Evolutionary conservation across 2,113 vertebrate species (phyloP), one percentile per base, ranked within the genome.

Genomic region (Leucopsar rothschildi): DNA sequence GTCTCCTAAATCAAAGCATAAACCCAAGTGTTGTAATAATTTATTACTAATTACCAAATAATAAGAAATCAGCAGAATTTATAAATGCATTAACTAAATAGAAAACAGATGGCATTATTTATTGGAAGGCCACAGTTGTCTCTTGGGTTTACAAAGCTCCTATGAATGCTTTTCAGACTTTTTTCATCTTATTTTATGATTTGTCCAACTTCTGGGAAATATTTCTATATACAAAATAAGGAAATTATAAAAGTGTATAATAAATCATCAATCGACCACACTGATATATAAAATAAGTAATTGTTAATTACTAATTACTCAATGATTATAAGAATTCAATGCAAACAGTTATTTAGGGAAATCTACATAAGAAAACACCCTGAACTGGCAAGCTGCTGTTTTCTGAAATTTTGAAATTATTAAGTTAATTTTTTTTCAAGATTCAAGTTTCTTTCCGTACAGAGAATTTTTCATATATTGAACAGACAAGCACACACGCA

Each of bases 41-140:
- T 93, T 88, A 40, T 68, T 70, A 64, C 35, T 77, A 39, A 80
- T 68, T 53, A 87, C 15, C 27, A 92, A 90, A 88, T 76, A 93
- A 76, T 82, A 94, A 76, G 60, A 87, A 88, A 81, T 4, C 35
- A 85, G 33, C 39, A 93, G 52, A 84, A 84, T 93, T 76, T 78
- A 92, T 78, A 90, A 76, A 96, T 69, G 8, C 6, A 75, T 70
- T 86, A 94, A 82, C 50, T n/a, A 83, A 88, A 75, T 42, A 93
- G 59, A 86, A 69, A 95, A 89, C 55, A 95, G 76, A 95, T 92
- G 78, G 53, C 27, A 86, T 75, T 82, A 40, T 39, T 92, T 92
- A n/a, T 89, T 85, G 78, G 21, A 91, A 19, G 61, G 17, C 45
- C 39, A 25, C 15, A 76, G 53, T 93, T 94, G 60, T 76, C 64